Percentiles rank a stretch among this genome's conserved stretches.
These are phyloP conservation scores for Regulus satrapa DNA, from an alignment of 2,113 vertebrate genomes.

Conservation along the genomic window DNA sequence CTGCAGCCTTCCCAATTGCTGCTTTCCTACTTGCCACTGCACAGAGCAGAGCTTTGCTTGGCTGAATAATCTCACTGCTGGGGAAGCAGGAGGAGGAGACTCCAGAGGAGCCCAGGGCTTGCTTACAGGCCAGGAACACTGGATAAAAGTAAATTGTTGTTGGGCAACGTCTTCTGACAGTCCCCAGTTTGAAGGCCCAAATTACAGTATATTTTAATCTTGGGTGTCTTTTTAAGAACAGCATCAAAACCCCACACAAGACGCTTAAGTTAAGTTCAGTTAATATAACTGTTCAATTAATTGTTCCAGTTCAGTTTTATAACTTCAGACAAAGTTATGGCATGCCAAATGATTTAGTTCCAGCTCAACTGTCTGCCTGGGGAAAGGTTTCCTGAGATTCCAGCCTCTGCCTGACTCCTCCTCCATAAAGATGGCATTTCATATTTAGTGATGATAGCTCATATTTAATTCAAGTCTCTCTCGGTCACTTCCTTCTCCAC, in stretches of 20 bases:
- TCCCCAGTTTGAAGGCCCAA: neutral
- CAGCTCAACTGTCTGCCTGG: neutral
- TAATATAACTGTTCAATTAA: too few relatives aligned
- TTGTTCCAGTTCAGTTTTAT: neutral
- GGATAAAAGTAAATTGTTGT: neutral
- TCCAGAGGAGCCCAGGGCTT: neutral
- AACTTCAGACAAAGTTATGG: neutral
- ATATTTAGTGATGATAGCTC: too few relatives aligned
- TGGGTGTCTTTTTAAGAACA: neutral
- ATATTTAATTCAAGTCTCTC: conserved; percentile 13
- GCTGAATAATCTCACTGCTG: neutral
- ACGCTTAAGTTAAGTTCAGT: neutral
- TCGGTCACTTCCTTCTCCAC: neutral
- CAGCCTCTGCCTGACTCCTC: neutral
- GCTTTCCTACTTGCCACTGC: neutral
- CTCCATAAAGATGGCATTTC: conserved; percentile 11
- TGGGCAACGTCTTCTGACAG: neutral
- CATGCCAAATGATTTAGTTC: conserved; percentile 15
- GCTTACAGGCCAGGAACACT: neutral
- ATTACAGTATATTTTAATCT: neutral
- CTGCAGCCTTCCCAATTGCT: neutral
- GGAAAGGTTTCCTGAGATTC: neutral
- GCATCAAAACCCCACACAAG: neutral
- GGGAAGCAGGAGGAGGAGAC: neutral
- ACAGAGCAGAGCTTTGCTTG: neutral